Conservation (phyloP, 92 coral and sea anemone species). For the Umimayanthus kanabou region DNA sequence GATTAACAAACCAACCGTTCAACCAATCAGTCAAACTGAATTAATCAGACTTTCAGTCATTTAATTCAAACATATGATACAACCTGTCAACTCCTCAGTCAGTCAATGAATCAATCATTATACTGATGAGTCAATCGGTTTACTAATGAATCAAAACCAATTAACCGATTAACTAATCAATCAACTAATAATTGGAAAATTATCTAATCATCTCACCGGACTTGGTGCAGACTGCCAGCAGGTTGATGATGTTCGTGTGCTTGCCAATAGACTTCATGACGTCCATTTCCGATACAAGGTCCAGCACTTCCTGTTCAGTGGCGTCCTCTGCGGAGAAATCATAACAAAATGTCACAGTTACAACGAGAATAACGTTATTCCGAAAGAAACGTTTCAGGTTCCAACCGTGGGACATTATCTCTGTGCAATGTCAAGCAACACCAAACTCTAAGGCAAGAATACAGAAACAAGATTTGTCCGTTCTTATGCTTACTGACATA, state of each 20-base stretch:
- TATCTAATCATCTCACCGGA: constrained; percentile 53
- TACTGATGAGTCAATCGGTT: background rate
- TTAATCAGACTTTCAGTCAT: too few species aligned
- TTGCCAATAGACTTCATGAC: constrained; percentile 96
- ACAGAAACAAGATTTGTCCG: too few species aligned
- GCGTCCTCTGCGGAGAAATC: constrained; percentile 76
- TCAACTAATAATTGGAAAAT: background rate
- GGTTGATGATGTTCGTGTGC: constrained; percentile 89
- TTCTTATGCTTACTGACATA: too few species aligned
- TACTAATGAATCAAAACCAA: too few species aligned
- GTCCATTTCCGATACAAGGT: constrained; percentile 95
- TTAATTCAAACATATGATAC: too few species aligned
- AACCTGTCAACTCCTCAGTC: background rate
- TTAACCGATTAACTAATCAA: background rate
- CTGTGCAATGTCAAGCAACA: too few species aligned
- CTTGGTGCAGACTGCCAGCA: constrained; percentile 91
- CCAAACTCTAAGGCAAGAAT: too few species aligned
- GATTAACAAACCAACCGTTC: too few species aligned
- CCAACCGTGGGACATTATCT: background rate
- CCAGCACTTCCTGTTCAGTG: constrained; percentile 81
- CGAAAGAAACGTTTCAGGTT: background rate
- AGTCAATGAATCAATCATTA: background rate
- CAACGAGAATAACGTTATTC: background rate
- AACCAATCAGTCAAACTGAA: background rate
- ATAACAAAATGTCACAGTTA: background rate